Evolutionary conservation across 1,140 invertebrate species (phyloP).

Genomic region (Panulirus ornatus): DNA sequence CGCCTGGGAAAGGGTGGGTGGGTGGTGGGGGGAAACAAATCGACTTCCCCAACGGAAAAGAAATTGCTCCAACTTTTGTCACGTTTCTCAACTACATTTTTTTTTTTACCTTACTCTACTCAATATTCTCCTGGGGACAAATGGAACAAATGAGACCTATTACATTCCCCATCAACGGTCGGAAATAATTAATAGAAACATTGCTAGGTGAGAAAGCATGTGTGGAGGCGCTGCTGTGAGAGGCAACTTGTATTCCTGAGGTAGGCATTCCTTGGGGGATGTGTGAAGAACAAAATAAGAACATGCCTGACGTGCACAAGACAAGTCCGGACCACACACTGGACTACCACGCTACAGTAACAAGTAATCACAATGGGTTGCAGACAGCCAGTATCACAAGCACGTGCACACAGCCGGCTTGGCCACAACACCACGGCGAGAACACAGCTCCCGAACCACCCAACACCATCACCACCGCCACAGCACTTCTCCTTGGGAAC

Average conservation of each 20-base stretch:
- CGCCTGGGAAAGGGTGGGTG: too few relatives aligned
- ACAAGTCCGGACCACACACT: conserved; percentile 34
- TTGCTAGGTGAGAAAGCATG: not conserved
- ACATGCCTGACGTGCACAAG: conserved; percentile 43
- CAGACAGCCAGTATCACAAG: conserved; percentile 59
- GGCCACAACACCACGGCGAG: conserved; percentile 14
- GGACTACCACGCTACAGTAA: conserved; percentile 43
- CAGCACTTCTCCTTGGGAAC: not conserved
- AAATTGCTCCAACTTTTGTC: not conserved
- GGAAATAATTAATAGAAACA: not conserved
- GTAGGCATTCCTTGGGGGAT: conserved; percentile 30
- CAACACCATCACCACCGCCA: not conserved
- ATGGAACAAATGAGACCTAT: not conserved
- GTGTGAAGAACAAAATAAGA: conserved; percentile 30
- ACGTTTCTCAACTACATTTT: too few relatives aligned
- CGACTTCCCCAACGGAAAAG: not conserved
- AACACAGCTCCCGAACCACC: not conserved
- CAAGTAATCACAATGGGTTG: conserved; percentile 54
- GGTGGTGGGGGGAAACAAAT: too few relatives aligned
- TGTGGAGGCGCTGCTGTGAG: not conserved
- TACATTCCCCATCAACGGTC: not conserved
- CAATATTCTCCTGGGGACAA: too few relatives aligned
- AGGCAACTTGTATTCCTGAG: conserved; percentile 41
- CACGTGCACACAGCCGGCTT: conserved; percentile 33
- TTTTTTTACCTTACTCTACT: too few relatives aligned